phyloP scores from a whole-genome alignment of 2,113 vertebrate species.

The Machaerirhynchus nigripectus region DNA sequence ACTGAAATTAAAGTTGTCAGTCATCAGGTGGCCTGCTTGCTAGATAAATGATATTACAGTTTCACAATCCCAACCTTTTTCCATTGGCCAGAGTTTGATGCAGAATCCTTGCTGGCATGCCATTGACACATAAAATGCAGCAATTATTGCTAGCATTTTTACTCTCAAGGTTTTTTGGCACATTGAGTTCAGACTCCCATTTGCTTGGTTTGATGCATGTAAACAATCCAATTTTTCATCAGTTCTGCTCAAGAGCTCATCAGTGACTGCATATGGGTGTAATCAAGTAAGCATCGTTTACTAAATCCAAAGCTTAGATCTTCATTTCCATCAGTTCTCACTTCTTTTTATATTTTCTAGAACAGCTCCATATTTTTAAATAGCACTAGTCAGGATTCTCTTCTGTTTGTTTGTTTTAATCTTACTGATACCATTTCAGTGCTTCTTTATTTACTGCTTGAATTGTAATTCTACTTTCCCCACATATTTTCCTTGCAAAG shows the following conservation, averaged over 20 bases:
- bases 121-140: slow-evolving; percentile 21
- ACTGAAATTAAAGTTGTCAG: slow-evolving; percentile 74
- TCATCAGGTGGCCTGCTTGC: slow-evolving; percentile 59
- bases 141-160: slow-evolving; percentile 37
- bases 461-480: neutral
- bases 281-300: slow-evolving; percentile 56
- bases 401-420: slow-evolving; percentile 30
- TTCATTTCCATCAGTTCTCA: slow-evolving; percentile 1
- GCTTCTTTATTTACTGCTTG: neutral
- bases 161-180: slow-evolving; percentile 33
- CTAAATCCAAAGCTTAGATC: slow-evolving; percentile 17
- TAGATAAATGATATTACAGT: slow-evolving; percentile 63
- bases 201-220: slow-evolving; percentile 42
- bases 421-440: neutral
- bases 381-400: neutral
- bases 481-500: neutral
- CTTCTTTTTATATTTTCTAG: slow-evolving; percentile 10
- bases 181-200: slow-evolving; percentile 11
- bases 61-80: neutral
- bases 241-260: slow-evolving; percentile 51
- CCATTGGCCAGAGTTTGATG: slow-evolving; percentile 31
- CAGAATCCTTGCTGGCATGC: slow-evolving; percentile 4
- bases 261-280: slow-evolving; percentile 34
- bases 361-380: neutral
- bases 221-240: slow-evolving; percentile 66